Conservation (phyloP, 2,888 invertebrate species). For the Portevinia maculata region DNA sequence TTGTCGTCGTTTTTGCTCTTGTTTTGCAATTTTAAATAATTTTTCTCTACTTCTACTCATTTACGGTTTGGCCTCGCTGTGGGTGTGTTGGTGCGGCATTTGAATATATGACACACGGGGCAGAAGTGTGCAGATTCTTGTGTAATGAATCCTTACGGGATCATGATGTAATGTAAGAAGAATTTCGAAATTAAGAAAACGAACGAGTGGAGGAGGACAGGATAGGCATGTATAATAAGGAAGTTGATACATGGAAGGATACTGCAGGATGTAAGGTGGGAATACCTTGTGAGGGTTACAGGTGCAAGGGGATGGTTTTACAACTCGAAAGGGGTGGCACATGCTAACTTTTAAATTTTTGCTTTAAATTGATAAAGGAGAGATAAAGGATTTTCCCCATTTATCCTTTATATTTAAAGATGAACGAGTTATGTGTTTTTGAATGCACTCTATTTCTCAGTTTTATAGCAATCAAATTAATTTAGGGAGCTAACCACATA, state of each 20-base stretch:
- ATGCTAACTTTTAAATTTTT: constrained; percentile 47
- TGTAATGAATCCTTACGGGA: constrained; percentile 74
- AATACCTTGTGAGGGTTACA: neutral
- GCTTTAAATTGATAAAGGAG: neutral
- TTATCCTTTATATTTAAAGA: neutral
- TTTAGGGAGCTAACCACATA: too few species aligned
- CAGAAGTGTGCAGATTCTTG: constrained; percentile 63
- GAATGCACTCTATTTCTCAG: too few species aligned
- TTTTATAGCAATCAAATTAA: too few species aligned
- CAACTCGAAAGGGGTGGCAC: constrained; percentile 61
- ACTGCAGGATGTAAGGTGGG: constrained; percentile 1
- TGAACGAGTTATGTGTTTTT: too few species aligned
- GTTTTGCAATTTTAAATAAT: constrained; percentile 72
- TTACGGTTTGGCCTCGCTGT: constrained; percentile 47
- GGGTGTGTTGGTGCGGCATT: constrained; percentile 63
- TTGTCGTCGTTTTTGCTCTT: constrained; percentile 22
- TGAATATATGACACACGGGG: constrained; percentile 54
- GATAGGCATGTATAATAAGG: constrained; percentile 70
- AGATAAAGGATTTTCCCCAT: constrained; percentile 13
- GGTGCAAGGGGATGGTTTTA: constrained; percentile 6
- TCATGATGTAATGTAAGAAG: constrained; percentile 73
- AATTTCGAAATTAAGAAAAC: constrained; percentile 73
- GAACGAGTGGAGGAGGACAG: constrained; percentile 41
- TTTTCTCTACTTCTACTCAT: constrained; percentile 72
- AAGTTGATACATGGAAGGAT: constrained; percentile 69